Percentiles rank a stretch among this genome's conserved stretches.
Conservation (phyloP, 2,113 vertebrate species). For the Gnathonemus longibarbis region DNA sequence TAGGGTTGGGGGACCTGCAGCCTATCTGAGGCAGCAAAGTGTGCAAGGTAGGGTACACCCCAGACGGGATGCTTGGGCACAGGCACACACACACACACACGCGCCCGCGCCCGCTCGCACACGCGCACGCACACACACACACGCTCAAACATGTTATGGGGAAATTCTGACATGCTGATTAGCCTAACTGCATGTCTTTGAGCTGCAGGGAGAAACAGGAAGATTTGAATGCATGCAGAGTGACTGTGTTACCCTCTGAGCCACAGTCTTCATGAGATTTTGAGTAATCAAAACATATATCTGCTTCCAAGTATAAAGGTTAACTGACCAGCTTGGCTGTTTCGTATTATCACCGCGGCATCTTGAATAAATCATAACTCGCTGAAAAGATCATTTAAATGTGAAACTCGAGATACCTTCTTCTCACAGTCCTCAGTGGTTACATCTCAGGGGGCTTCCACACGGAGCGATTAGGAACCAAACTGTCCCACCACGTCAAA, state of each 20-base stretch:
- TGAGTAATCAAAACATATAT: neutral
- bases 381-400: neutral
- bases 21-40: neutral
- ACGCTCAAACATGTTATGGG: neutral
- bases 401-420: neutral
- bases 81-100: neutral
- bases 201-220: neutral
- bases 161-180: neutral
- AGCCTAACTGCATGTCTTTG: neutral
- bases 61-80: neutral
- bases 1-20: neutral
- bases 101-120: neutral
- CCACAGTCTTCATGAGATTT: neutral
- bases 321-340: neutral
- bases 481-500: slow-evolving; percentile 1
- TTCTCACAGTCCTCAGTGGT: neutral
- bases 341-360: neutral
- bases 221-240: neutral
- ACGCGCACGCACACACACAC: neutral
- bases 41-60: neutral
- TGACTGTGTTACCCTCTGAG: neutral
- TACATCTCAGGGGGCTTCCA: neutral
- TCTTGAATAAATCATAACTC: neutral
- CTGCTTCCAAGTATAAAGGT: neutral
- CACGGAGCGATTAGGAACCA: neutral